phyloP scores from a whole-genome alignment of 2,113 vertebrate genomes.

The Brachyistius frenatus region DNA sequence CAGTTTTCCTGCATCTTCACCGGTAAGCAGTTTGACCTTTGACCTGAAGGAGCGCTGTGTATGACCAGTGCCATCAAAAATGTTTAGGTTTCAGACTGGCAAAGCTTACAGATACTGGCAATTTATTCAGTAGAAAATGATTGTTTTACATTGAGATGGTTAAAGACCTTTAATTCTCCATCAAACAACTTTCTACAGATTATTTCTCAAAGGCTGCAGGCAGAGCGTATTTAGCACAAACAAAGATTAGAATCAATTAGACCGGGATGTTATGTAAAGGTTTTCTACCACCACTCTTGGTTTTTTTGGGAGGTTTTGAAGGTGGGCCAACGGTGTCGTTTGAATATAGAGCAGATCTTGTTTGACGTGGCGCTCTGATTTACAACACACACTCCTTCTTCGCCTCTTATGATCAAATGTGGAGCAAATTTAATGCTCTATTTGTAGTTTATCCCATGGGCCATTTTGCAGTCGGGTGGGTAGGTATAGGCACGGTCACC shows the following conservation, averaged over 20 bases:
- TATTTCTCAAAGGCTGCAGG: slow-evolving; percentile 6
- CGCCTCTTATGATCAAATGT: slow-evolving; percentile 68
- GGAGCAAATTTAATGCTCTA: slow-evolving; percentile 85
- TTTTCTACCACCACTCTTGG: slow-evolving; percentile 22
- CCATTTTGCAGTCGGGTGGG: slow-evolving; percentile 67
- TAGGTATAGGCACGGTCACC: slow-evolving; percentile 30
- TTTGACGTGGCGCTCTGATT: slow-evolving; percentile 29
- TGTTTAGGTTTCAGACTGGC: background rate
- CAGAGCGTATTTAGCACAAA: slow-evolving; percentile 6
- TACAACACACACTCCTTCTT: slow-evolving; percentile 23
- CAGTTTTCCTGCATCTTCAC: slow-evolving; percentile 56
- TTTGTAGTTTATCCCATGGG: slow-evolving; percentile 80
- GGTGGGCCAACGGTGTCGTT: slow-evolving; percentile 31
- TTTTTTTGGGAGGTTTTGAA: slow-evolving; percentile 38
- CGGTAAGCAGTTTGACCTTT: slow-evolving; percentile 56
- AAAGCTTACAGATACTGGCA: background rate
- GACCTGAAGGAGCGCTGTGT: background rate
- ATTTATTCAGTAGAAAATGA: background rate
- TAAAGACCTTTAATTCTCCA: background rate
- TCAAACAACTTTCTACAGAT: slow-evolving; percentile 25
- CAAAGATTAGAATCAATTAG: slow-evolving; percentile 38
- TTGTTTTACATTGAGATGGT: too few relatives aligned
- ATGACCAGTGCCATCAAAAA: background rate
- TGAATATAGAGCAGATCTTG: slow-evolving; percentile 53
- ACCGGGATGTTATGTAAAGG: slow-evolving; percentile 45